These are phyloP conservation scores for Fundulus diaphanus DNA, from an alignment of 2,797 vertebrate genomes.

Conservation along the genomic window DNA sequence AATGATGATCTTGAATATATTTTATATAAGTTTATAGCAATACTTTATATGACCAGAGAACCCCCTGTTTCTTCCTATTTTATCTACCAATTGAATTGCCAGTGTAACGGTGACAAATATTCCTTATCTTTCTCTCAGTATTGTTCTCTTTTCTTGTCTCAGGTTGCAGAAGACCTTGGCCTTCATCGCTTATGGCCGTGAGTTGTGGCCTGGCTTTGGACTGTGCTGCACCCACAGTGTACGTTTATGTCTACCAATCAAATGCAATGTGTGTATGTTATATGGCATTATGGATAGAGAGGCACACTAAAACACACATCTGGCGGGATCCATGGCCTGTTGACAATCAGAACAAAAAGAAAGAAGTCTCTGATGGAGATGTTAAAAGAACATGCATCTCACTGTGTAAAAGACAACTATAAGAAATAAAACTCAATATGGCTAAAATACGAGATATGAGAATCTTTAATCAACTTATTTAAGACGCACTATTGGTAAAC, in stretches of 20 bases:
- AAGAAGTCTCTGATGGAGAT: constrained; percentile 30
- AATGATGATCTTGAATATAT: not conserved
- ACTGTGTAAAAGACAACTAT: not conserved
- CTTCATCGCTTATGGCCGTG: constrained; percentile 56
- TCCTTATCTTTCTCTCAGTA: not conserved
- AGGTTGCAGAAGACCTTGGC: constrained; percentile 60
- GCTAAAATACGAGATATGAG: not conserved
- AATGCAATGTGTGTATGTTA: constrained; percentile 82
- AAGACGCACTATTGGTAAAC: no score
- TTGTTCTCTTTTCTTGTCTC: constrained; percentile 30
- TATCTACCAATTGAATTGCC: not conserved
- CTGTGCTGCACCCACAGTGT: constrained; percentile 72
- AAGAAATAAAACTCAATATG: not conserved
- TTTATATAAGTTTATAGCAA: not conserved
- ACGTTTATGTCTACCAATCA: constrained; percentile 85
- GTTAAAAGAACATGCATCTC: constrained; percentile 9
- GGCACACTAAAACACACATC: constrained; percentile 67
- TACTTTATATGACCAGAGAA: not conserved
- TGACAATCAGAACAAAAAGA: constrained; percentile 40
- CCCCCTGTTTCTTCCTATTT: not conserved
- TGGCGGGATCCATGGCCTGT: constrained; percentile 55
- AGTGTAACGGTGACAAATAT: constrained; percentile 9
- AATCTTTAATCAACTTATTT: no score
- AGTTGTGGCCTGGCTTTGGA: constrained; percentile 80
- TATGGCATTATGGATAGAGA: constrained; percentile 78